These are phyloP conservation scores for Zosterops lateralis DNA, from an alignment of 2,113 vertebrate genomes.

Conservation along the genomic window DNA sequence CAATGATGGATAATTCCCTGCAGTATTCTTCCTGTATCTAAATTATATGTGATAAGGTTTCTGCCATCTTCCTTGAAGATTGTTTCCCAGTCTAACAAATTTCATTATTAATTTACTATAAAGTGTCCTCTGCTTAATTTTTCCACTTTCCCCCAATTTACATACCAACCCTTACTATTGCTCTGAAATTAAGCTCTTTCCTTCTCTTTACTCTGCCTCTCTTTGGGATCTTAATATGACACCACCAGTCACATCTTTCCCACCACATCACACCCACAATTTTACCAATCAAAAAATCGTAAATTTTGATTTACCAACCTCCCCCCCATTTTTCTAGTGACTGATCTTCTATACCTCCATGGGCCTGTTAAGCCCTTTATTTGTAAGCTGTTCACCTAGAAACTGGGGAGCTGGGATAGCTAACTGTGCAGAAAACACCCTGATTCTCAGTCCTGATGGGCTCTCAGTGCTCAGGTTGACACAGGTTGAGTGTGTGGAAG, in stretches of 20 bases:
- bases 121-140: slow-evolving; percentile 13
- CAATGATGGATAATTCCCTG: slow-evolving; percentile 23
- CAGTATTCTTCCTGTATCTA: background rate
- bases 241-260: background rate
- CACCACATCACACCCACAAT: background rate
- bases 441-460: background rate
- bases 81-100: slow-evolving; percentile 12
- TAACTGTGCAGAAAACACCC: background rate
- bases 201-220: background rate
- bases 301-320: too few species aligned
- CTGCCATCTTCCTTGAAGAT: background rate
- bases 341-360: background rate
- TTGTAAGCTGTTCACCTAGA: background rate
- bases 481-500: rapidly evolving
- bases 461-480: background rate
- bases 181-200: background rate
- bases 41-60: slow-evolving; percentile 35
- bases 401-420: background rate
- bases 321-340: background rate
- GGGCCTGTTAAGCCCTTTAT: background rate
- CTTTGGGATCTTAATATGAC: background rate
- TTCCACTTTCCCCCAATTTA: background rate
- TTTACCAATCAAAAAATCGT: background rate
- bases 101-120: slow-evolving; percentile 28
- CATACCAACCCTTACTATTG: background rate